Evolutionary conservation across 2,113 vertebrate genomes (phyloP).

Genomic region (Mus pahari): DNA sequence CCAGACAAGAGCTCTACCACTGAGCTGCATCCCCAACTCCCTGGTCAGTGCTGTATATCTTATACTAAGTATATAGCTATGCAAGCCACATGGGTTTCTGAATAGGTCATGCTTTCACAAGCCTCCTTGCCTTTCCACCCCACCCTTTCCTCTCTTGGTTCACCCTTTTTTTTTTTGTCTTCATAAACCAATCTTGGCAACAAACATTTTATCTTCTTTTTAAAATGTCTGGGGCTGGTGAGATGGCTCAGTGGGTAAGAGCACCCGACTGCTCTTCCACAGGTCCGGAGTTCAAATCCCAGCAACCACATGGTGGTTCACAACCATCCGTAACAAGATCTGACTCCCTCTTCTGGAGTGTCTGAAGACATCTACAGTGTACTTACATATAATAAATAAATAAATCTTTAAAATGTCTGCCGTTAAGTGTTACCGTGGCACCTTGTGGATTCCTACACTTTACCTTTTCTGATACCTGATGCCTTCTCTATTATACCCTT

Average conservation of each 20-base stretch:
- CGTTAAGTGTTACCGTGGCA: not conserved
- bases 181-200: not conserved
- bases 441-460: not conserved
- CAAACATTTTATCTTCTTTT: not conserved
- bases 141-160: not conserved
- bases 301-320: too few relatives aligned
- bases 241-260: too few relatives aligned
- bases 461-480: not conserved
- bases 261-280: too few relatives aligned
- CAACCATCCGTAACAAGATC: too few relatives aligned
- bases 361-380: too few relatives aligned
- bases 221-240: too few relatives aligned
- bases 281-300: too few relatives aligned
- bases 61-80: not conserved
- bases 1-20: not conserved
- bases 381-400: too few relatives aligned
- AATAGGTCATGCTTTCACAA: not conserved
- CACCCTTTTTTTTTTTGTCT: slow-evolving; percentile 9
- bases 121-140: not conserved
- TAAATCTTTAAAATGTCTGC: not conserved
- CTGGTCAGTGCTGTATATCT: not conserved
- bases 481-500: not conserved
- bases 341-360: too few relatives aligned
- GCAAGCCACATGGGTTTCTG: not conserved
- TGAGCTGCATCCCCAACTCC: not conserved